Percentiles rank a stretch among this genome's conserved stretches.
Evolutionary conservation across 1,140 invertebrate species (phyloP).

Genomic region (Plodia interpunctella): DNA sequence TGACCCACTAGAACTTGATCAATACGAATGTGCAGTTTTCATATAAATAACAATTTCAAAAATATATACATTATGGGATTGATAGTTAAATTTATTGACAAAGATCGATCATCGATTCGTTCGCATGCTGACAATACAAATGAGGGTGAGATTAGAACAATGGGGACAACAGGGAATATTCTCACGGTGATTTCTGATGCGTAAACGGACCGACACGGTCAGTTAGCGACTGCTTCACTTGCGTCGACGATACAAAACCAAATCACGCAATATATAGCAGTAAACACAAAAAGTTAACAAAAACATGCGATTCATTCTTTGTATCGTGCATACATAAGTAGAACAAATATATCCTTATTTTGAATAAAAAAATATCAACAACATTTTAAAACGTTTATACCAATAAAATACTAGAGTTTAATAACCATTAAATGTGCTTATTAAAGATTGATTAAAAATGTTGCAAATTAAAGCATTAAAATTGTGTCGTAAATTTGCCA

Average conservation of each 20-base stretch:
- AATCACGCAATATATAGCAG: constrained; percentile 31
- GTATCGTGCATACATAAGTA: not conserved
- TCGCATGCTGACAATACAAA: constrained; percentile 29
- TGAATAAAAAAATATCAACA: no score
- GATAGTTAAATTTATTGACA: not conserved
- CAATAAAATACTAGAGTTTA: not conserved
- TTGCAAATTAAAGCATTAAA: not conserved
- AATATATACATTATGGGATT: no score
- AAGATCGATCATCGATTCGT: constrained; percentile 3
- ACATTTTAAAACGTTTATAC: not conserved
- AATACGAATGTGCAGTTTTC: no score
- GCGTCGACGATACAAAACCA: constrained; percentile 35
- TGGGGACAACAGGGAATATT: constrained; percentile 49
- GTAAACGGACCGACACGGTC: constrained; percentile 55
- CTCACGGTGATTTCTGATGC: constrained; percentile 61
- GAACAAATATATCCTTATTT: not conserved
- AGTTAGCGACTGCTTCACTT: constrained; percentile 42
- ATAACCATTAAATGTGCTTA: not conserved
- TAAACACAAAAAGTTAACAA: constrained; percentile 6
- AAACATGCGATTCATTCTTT: not conserved
- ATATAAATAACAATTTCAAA: no score
- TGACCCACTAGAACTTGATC: no score
- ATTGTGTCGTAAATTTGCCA: not conserved
- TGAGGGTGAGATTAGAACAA: constrained; percentile 59
- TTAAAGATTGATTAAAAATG: not conserved